phyloP scores from a whole-genome alignment of 2,797 vertebrate genomes.

The Parambassis ranga region DNA sequence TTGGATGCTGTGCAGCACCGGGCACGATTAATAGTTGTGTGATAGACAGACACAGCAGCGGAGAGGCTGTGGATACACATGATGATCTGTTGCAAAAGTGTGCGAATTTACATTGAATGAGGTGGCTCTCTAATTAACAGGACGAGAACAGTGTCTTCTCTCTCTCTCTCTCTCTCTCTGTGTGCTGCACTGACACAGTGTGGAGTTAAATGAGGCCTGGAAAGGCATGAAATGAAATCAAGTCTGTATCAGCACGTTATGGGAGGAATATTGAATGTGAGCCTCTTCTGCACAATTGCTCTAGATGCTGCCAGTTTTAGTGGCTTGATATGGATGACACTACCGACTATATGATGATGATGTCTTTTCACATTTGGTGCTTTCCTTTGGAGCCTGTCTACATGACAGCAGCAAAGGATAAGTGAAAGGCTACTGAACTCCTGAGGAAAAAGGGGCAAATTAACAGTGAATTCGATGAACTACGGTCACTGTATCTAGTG shows the following conservation, averaged over 20 bases:
- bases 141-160: conserved; percentile 19
- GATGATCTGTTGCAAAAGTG: background rate
- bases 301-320: conserved; percentile 41
- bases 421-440: background rate
- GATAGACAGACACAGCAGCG: conserved; percentile 19
- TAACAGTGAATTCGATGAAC: too few relatives aligned
- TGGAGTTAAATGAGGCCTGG: conserved; percentile 58
- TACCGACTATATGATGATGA: conserved; percentile 9
- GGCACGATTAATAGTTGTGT: too few relatives aligned
- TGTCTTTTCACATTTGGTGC: conserved; percentile 7
- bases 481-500: background rate
- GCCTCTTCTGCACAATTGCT: conserved; percentile 41
- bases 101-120: background rate
- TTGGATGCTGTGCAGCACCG: too few relatives aligned
- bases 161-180: conserved; percentile 8
- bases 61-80: background rate
- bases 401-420: background rate
- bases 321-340: conserved; percentile 18
- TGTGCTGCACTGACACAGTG: conserved; percentile 28
- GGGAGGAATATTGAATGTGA: conserved; percentile 50
- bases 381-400: background rate
- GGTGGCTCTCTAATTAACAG: conserved; percentile 54
- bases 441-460: background rate
- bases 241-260: conserved; percentile 39
- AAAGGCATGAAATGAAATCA: conserved; percentile 63